Evolutionary conservation across 2,797 vertebrate species (phyloP), one percentile per base, ranked within the genome.

Genomic region (Pterois miles): DNA sequence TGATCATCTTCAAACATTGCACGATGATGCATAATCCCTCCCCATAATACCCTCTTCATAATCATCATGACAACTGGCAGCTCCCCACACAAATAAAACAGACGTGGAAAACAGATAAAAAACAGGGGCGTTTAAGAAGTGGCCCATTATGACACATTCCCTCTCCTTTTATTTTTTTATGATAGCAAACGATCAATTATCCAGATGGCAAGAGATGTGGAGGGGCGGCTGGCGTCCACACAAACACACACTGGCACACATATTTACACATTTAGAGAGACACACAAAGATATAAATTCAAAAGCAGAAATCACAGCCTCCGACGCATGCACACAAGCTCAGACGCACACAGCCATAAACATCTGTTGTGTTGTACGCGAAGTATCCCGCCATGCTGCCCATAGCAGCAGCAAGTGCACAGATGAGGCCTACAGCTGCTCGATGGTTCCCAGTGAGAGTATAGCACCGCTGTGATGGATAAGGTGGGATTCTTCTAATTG

Each of bases 161-260:
- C 86, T 78, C 64, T 78, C 56, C 69, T 83, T 90, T 89, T 80
- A 77, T 93, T 85, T 91, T 91, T 93, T 95, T 93, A 93, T 87
- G 90, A 94, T 91, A 85, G 84, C 75, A 87, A 93, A 93, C 60
- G 88, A 94, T 95, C 91, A 93, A 86, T 95, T 95, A 94, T 92
- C 94, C 94, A 95, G 94, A 95, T 95, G 94, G 94, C 89, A 65
- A 62, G 80, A 65, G 84, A 86, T 73, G 73, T 59, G 74, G 75
- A 81, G 74, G 81, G 86, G 76, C 53, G 65, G 77, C 72, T 81
- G 76, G 75, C 77, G 65, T 81, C 72, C 73, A 40, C 71, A 71
- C 46, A 81, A 60, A 69, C 57, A 59, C 46, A 71, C 56, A 48
- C 2, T 22, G 63, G 56, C 60, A 62, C 69, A 73, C 81, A 68